Percentiles rank a stretch among this genome's conserved stretches.
Conservation (phyloP, 2,888 invertebrate genomes). For the Odontothrips loti region DNA sequence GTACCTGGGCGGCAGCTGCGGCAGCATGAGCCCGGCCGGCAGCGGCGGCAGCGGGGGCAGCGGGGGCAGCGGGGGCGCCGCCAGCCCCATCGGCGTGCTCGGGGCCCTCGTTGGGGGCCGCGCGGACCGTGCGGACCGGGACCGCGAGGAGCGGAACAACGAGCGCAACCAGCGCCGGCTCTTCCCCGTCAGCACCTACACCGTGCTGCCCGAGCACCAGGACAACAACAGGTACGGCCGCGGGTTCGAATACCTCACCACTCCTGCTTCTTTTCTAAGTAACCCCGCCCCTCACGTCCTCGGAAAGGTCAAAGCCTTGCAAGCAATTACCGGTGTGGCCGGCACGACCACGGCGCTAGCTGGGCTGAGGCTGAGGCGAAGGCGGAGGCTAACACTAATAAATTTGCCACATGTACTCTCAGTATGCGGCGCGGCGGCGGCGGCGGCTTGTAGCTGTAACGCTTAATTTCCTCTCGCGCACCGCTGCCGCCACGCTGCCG, state of each 20-base stretch:
- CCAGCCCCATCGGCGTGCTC: constrained; percentile 35
- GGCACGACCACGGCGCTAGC: not conserved
- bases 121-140: constrained; percentile 35
- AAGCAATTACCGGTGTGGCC: not conserved
- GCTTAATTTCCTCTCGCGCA: no score
- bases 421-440: no score
- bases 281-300: no score
- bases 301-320: not conserved
- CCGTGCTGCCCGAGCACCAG: constrained; percentile 50
- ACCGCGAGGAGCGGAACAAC: constrained; percentile 47
- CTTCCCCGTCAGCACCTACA: constrained; percentile 67
- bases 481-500: no score
- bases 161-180: constrained; percentile 53
- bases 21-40: constrained; percentile 37
- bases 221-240: constrained; percentile 30
- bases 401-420: no score
- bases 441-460: no score
- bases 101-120: constrained; percentile 41
- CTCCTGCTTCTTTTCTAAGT: no score
- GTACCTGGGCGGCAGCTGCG: constrained; percentile 55
- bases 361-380: not conserved
- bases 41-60: constrained; percentile 36
- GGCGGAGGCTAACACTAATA: not conserved
- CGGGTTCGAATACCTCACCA: not conserved
- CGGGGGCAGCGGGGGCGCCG: constrained; percentile 32